phyloP scores from a whole-genome alignment of 2,888 invertebrate genomes.

The Meandrusa payeni region DNA sequence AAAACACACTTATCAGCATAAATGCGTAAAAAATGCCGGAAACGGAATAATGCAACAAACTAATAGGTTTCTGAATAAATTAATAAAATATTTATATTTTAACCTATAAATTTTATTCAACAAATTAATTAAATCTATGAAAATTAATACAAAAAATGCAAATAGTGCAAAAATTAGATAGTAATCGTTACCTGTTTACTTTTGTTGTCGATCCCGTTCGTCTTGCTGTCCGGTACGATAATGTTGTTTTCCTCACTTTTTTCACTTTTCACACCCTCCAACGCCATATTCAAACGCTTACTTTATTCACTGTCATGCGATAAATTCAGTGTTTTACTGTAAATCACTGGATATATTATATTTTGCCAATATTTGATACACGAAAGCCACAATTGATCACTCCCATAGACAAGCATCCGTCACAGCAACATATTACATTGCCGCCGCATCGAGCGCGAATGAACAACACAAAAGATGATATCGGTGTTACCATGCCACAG shows the following conservation, averaged over 20 bases:
- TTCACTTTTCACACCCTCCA: slow-evolving; percentile 79
- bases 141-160: slow-evolving; percentile 28
- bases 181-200: slow-evolving; percentile 76
- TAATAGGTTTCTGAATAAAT: too few relatives aligned
- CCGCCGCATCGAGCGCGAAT: slow-evolving; percentile 74
- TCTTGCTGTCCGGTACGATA: slow-evolving; percentile 73
- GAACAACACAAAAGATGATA: slow-evolving; percentile 42
- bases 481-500: slow-evolving; percentile 8
- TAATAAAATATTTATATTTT: background rate
- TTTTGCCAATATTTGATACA: slow-evolving; percentile 60
- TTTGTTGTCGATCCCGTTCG: slow-evolving; percentile 81
- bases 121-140: background rate
- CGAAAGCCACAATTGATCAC: slow-evolving; percentile 48
- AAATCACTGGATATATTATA: slow-evolving; percentile 58
- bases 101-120: too few relatives aligned
- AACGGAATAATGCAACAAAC: slow-evolving; percentile 20
- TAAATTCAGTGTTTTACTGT: slow-evolving; percentile 37
- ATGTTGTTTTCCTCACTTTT: slow-evolving; percentile 78
- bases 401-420: slow-evolving; percentile 65
- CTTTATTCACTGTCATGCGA: slow-evolving; percentile 76
- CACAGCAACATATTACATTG: slow-evolving; percentile 41
- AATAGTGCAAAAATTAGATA: slow-evolving; percentile 44
- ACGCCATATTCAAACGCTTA: slow-evolving; percentile 69
- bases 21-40: slow-evolving; percentile 59
- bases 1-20: slow-evolving; percentile 30